These are phyloP conservation scores for Gymnorhina tibicen DNA, from an alignment of 2,113 vertebrate species.

Conservation along the genomic window DNA sequence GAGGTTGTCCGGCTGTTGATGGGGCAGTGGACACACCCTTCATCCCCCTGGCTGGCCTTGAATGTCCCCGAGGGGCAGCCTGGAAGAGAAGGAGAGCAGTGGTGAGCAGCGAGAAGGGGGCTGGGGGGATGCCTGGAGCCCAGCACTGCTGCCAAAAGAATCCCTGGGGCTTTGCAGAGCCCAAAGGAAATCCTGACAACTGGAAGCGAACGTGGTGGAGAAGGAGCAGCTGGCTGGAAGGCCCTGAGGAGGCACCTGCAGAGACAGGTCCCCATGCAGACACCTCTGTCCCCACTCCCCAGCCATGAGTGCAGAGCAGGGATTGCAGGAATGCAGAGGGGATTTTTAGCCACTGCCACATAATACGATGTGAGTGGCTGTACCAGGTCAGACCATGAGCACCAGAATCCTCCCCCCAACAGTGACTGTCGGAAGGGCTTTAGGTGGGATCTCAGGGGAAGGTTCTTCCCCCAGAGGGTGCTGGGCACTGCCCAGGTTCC, in stretches of 20 bases:
- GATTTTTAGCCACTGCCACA: fast-evolving
- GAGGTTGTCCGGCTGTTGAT: slow-evolving; percentile 90
- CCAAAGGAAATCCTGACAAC: background rate
- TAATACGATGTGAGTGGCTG: fast-evolving
- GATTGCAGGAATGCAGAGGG: background rate
- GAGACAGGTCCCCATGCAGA: background rate
- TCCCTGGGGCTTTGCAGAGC: background rate
- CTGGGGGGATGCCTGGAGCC: background rate
- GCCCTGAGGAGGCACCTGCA: background rate
- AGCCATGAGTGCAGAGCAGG: fast-evolving
- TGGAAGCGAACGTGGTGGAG: background rate
- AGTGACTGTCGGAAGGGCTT: fast-evolving
- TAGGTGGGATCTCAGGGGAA: background rate
- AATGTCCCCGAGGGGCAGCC: slow-evolving; percentile 87
- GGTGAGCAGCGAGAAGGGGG: background rate
- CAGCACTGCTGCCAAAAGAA: background rate
- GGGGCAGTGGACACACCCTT: slow-evolving; percentile 85
- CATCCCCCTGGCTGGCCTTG: slow-evolving; percentile 90
- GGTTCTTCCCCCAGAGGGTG: background rate
- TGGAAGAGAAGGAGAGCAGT: slow-evolving; percentile 52
- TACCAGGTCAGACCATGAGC: fast-evolving
- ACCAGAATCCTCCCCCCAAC: background rate
- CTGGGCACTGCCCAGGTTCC: background rate
- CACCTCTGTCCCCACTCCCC: background rate
- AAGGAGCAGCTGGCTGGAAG: background rate